phyloP scores from a whole-genome alignment of 1,140 invertebrate species.

The Propsilocerus akamusi region DNA sequence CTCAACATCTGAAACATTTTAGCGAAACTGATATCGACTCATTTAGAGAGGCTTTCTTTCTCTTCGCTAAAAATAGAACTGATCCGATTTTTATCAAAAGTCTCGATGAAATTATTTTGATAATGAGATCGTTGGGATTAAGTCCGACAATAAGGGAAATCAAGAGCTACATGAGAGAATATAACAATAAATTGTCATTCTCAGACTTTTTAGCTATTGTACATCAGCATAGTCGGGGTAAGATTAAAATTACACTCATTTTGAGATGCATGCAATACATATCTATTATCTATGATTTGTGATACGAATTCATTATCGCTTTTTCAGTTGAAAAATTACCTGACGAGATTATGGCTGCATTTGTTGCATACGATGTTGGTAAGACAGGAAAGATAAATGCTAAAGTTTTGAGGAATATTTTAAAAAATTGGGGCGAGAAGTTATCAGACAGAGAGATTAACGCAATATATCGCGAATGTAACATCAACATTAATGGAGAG shows the following conservation, averaged over 20 bases:
- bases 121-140: conserved; percentile 84
- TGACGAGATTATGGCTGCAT: conserved; percentile 75
- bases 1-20: not conserved
- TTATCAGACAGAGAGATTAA: conserved; percentile 77
- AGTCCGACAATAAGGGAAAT: conserved; percentile 85
- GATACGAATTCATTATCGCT: not conserved
- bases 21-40: not conserved
- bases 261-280: not conserved
- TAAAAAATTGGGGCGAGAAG: conserved; percentile 82
- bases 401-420: conserved; percentile 65
- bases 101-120: conserved; percentile 76
- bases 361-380: conserved; percentile 60
- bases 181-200: conserved; percentile 84
- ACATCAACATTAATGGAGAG: conserved; percentile 60
- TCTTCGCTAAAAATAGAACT: conserved; percentile 74
- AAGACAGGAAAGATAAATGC: conserved; percentile 61
- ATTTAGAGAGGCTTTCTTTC: conserved; percentile 85
- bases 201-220: conserved; percentile 90
- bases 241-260: not conserved
- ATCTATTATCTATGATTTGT: not conserved
- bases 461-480: conserved; percentile 82
- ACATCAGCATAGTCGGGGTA: conserved; percentile 61
- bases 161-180: conserved; percentile 65
- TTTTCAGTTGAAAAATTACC: conserved; percentile 59
- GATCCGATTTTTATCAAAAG: conserved; percentile 38